Conservation (phyloP, 1,140 invertebrate genomes). For the Sipha flava region DNA sequence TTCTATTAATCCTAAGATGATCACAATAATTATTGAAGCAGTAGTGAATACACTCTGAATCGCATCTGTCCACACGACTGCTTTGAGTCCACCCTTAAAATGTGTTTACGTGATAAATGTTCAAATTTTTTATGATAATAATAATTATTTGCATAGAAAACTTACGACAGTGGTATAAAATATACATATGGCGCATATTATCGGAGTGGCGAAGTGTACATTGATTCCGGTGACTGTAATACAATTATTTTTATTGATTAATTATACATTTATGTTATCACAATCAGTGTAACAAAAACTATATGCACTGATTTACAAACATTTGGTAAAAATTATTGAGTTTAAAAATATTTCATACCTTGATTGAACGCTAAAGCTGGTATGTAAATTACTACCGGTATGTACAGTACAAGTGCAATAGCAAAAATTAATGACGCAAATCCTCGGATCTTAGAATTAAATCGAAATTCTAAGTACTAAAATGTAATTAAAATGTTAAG, state of each 20-base stretch:
- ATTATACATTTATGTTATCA: too few relatives aligned
- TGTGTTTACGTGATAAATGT: neutral
- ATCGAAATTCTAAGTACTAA: neutral
- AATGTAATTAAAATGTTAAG: neutral
- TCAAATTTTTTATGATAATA: too few relatives aligned
- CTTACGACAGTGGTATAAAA: slow-evolving; percentile 41
- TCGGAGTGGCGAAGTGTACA: slow-evolving; percentile 38
- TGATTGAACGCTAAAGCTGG: slow-evolving; percentile 43
- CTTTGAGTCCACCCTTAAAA: slow-evolving; percentile 71
- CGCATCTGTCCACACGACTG: slow-evolving; percentile 80
- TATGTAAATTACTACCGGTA: slow-evolving; percentile 44
- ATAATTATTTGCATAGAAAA: neutral
- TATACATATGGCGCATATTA: slow-evolving; percentile 40
- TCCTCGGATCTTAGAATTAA: neutral
- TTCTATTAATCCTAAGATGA: slow-evolving; percentile 56
- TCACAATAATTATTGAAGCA: slow-evolving; percentile 57
- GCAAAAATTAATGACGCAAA: neutral
- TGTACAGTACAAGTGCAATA: slow-evolving; percentile 39
- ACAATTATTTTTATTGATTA: neutral
- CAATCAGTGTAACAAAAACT: too few relatives aligned
- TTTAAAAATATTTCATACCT: too few relatives aligned
- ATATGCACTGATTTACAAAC: too few relatives aligned
- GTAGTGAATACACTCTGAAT: slow-evolving; percentile 72
- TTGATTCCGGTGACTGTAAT: slow-evolving; percentile 40
- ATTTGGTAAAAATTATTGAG: too few relatives aligned